Evolutionary conservation across 2,797 vertebrate species (phyloP).

Genomic region (Bryconaethiops microstoma): DNA sequence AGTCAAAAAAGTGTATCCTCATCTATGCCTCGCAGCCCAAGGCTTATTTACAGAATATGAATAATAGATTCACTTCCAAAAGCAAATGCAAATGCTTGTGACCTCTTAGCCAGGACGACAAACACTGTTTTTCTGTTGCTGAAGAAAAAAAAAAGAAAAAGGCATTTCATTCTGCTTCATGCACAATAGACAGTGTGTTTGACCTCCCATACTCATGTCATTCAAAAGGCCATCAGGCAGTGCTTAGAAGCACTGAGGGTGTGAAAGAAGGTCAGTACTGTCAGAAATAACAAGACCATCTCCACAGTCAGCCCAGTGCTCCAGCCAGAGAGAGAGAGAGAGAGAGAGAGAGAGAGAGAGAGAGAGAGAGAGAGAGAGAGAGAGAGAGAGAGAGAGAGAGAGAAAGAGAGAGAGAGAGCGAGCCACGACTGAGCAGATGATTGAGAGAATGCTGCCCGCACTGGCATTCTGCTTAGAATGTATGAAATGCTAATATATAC

Average conservation of each 20-base stretch:
- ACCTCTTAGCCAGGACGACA: constrained; percentile 25
- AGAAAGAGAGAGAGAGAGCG: neutral
- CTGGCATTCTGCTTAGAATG: constrained; percentile 23
- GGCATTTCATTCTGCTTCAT: constrained; percentile 24
- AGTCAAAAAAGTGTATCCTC: neutral
- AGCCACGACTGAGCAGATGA: neutral
- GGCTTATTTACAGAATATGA: constrained; percentile 4
- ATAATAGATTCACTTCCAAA: constrained; percentile 23
- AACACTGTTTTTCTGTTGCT: constrained; percentile 16
- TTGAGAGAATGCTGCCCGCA: constrained; percentile 15
- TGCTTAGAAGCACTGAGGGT: constrained; percentile 27
- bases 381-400: neutral
- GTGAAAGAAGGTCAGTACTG: constrained; percentile 1
- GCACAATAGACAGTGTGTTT: constrained; percentile 41
- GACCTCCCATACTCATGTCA: constrained; percentile 36
- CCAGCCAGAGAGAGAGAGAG: neutral
- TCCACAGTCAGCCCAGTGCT: constrained; percentile 16
- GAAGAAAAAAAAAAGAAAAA: constrained; percentile 1
- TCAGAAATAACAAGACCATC: constrained; percentile 34
- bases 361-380: neutral
- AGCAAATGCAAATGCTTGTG: constrained; percentile 28
- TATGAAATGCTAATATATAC: constrained; percentile 38
- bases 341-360: neutral
- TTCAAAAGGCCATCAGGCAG: constrained; percentile 40
- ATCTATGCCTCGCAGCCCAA: neutral